phyloP scores from a whole-genome alignment of 2,888 invertebrate species.

The Agonum fuliginosum region DNA sequence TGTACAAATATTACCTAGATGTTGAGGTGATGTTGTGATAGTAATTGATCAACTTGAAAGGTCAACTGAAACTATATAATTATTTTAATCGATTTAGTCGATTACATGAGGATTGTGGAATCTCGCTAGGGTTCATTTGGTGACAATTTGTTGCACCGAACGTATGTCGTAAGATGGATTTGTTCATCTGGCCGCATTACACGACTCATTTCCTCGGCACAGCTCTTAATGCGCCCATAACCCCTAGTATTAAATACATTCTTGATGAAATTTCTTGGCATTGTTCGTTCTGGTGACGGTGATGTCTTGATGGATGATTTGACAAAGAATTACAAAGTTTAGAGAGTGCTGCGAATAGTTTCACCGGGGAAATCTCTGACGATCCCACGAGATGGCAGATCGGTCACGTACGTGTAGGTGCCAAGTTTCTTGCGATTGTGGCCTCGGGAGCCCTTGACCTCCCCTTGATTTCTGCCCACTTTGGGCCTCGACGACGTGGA shows the following conservation, averaged over 20 bases:
- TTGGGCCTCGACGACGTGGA: constrained; percentile 10
- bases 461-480: constrained; percentile 39
- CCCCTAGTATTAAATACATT: constrained; percentile 55
- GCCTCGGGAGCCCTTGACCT: constrained; percentile 54
- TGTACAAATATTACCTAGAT: too few species aligned
- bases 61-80: neutral
- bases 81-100: constrained; percentile 5
- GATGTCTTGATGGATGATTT: constrained; percentile 73
- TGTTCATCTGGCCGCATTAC: constrained; percentile 50
- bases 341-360: constrained; percentile 75
- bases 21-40: neutral
- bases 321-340: constrained; percentile 73
- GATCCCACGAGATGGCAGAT: constrained; percentile 75
- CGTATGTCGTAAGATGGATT: constrained; percentile 43
- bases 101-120: constrained; percentile 2
- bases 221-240: constrained; percentile 48
- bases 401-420: constrained; percentile 73
- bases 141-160: constrained; percentile 49
- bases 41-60: neutral
- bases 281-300: constrained; percentile 49
- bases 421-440: constrained; percentile 36
- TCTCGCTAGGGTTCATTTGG: constrained; percentile 45
- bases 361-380: constrained; percentile 77
- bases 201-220: constrained; percentile 57
- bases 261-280: constrained; percentile 58